Conservation (phyloP, 2,888 invertebrate genomes). For the Coleophora deauratella region DNA sequence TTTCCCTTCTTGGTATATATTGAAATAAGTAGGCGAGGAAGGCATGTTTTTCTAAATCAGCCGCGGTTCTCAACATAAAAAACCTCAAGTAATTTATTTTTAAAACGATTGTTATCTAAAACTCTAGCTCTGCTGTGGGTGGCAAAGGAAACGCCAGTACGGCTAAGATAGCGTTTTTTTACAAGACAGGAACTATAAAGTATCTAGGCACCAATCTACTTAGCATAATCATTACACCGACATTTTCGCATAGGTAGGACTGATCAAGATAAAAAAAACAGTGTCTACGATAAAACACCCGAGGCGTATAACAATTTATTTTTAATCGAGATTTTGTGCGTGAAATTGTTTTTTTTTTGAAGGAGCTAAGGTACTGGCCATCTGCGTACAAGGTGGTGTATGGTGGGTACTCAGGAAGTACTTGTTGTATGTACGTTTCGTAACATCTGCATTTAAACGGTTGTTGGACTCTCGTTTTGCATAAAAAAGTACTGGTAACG, state of each 20-base stretch:
- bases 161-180: constrained; percentile 28
- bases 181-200: constrained; percentile 38
- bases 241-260: constrained; percentile 50
- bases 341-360: constrained; percentile 24
- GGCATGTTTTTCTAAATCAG: too few species aligned
- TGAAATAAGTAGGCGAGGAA: too few species aligned
- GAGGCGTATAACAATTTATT: constrained; percentile 60
- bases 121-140: constrained; percentile 37
- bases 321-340: constrained; percentile 43
- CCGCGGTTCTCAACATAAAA: background rate
- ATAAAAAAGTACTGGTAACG: background rate
- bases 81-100: constrained; percentile 9
- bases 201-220: constrained; percentile 49
- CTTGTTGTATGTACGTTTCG: constrained; percentile 25
- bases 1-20: too few species aligned
- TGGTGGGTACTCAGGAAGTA: constrained; percentile 47
- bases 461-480: constrained; percentile 13
- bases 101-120: constrained; percentile 24
- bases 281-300: constrained; percentile 37
- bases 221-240: constrained; percentile 48
- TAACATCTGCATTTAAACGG: constrained; percentile 34
- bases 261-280: constrained; percentile 46
- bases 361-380: constrained; percentile 26
- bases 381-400: constrained; percentile 58
- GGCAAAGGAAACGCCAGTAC: constrained; percentile 38